Conservation (phyloP, 2,888 invertebrate genomes). For the Drosophila flavopinicola region DNA sequence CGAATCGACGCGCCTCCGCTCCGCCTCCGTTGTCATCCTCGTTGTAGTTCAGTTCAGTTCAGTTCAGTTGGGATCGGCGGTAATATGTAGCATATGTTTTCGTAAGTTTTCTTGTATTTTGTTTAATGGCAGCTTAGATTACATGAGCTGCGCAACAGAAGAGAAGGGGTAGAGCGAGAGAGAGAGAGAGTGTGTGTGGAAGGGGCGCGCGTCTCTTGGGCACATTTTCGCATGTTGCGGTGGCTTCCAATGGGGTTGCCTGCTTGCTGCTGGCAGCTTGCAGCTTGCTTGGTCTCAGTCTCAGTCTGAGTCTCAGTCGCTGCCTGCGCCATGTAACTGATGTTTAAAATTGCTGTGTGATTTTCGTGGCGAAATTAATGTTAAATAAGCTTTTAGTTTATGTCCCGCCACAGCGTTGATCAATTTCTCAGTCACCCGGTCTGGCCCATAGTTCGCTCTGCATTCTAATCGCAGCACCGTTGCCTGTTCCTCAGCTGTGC, state of each 20-base stretch:
- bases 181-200: background rate
- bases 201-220: slow-evolving; percentile 24
- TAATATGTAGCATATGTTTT: slow-evolving; percentile 80
- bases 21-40: slow-evolving; percentile 44
- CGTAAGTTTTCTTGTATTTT: slow-evolving; percentile 80
- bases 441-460: slow-evolving; percentile 58
- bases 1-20: slow-evolving; percentile 40
- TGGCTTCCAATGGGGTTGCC: slow-evolving; percentile 58
- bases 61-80: slow-evolving; percentile 59
- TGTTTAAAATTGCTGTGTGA: slow-evolving; percentile 79
- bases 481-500: slow-evolving; percentile 18
- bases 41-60: slow-evolving; percentile 24
- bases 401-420: slow-evolving; percentile 79
- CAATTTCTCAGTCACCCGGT: slow-evolving; percentile 77
- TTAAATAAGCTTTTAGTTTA: slow-evolving; percentile 81
- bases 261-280: slow-evolving; percentile 20
- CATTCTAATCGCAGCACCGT: slow-evolving; percentile 57
- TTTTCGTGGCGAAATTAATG: slow-evolving; percentile 81
- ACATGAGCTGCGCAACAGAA: slow-evolving; percentile 54
- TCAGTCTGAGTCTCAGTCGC: background rate
- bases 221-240: slow-evolving; percentile 67
- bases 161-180: slow-evolving; percentile 27
- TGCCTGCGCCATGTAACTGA: slow-evolving; percentile 69
- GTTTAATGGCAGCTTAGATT: slow-evolving; percentile 81
- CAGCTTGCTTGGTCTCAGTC: slow-evolving; percentile 7